These are phyloP conservation scores for Linnaemya vulpina DNA, from an alignment of 2,888 invertebrate genomes.

Conservation along the genomic window DNA sequence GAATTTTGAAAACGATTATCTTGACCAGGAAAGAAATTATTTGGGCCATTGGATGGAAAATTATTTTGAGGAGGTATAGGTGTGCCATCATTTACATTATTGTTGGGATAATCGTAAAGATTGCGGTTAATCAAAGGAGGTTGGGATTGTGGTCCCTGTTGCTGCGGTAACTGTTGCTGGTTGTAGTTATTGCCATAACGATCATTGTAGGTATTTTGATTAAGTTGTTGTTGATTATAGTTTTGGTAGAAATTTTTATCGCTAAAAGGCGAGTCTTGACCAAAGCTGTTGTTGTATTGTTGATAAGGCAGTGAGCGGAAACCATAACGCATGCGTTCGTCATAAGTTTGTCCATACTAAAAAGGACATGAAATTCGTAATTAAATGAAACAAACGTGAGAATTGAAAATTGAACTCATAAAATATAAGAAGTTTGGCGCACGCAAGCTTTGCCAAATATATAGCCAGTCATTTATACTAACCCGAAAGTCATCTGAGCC, in stretches of 20 bases:
- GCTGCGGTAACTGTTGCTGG: conserved; percentile 9
- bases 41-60: conserved; percentile 65
- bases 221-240: conserved; percentile 74
- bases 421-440: neutral
- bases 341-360: conserved; percentile 81
- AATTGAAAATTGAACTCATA: neutral
- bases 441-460: neutral
- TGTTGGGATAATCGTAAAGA: conserved; percentile 56
- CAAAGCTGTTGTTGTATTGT: conserved; percentile 75
- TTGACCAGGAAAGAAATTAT: conserved; percentile 68
- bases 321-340: conserved; percentile 80
- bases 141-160: conserved; percentile 24
- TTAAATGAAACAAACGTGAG: neutral
- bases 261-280: conserved; percentile 79
- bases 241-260: conserved; percentile 74
- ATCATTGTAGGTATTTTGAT: conserved; percentile 68
- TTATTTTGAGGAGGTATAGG: conserved; percentile 36
- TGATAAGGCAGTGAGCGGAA: conserved; percentile 75
- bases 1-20: conserved; percentile 76
- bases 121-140: conserved; percentile 41
- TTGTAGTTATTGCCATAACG: conserved; percentile 70
- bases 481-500: conserved; percentile 81
- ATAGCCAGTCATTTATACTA: conserved; percentile 54
- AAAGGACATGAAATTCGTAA: conserved; percentile 44
- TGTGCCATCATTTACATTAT: conserved; percentile 44